A percentile compares a stretch with the other conserved stretches of the same genome.
Conservation (phyloP, 2,797 vertebrate species). For the Poecilia velifera region DNA sequence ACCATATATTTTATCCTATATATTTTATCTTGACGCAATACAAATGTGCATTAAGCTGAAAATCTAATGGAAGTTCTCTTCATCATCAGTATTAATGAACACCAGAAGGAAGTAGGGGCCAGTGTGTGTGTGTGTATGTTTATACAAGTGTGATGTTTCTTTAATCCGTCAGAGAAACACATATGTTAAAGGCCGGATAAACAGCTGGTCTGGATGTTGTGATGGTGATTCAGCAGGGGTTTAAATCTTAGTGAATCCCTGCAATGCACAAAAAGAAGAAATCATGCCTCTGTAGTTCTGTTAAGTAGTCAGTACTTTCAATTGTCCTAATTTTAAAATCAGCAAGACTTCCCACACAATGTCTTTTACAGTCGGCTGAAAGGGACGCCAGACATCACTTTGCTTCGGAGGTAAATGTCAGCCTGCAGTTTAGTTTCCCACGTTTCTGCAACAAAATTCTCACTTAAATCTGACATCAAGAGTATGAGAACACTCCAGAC, state of each 20-base stretch:
- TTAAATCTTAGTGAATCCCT: conserved; percentile 15
- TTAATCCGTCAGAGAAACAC: neutral
- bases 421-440: neutral
- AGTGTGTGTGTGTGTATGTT: neutral
- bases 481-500: neutral
- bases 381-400: neutral
- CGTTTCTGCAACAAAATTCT: neutral
- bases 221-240: conserved; percentile 24
- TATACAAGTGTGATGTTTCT: neutral
- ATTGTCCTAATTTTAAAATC: conserved; percentile 23
- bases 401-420: neutral
- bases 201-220: neutral
- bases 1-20: neutral
- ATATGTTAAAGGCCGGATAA: conserved; percentile 1
- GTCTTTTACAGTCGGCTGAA: neutral
- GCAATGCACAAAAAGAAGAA: conserved; percentile 22
- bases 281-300: conserved; percentile 19
- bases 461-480: neutral
- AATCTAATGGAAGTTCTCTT: neutral
- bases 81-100: neutral
- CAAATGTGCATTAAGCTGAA: neutral
- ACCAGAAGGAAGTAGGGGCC: neutral
- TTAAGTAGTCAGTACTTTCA: conserved; percentile 13
- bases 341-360: neutral
- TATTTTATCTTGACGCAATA: neutral